These are phyloP conservation scores for Excalfactoria chinensis DNA, from an alignment of 2,113 vertebrate genomes.

Conservation along the genomic window DNA sequence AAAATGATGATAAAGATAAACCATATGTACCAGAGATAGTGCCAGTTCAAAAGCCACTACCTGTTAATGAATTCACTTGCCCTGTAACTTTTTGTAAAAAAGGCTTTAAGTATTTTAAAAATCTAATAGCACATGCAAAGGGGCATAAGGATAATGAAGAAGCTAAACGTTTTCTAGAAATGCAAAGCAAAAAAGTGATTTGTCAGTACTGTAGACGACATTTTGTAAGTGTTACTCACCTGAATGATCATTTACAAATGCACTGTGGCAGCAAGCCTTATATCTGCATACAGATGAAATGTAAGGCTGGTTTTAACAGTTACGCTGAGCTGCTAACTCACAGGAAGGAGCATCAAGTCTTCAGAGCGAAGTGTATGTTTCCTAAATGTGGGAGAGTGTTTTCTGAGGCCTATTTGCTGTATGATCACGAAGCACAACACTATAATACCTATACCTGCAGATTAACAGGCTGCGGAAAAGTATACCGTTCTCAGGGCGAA, in stretches of 20 bases:
- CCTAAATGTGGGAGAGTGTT: conserved; percentile 94
- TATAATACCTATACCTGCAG: conserved; percentile 96
- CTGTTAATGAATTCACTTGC: conserved; percentile 88
- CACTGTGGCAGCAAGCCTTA: conserved; percentile 96
- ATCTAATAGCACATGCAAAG: conserved; percentile 92
- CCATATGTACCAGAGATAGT: conserved; percentile 78
- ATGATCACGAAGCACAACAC: conserved; percentile 97
- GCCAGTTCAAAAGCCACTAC: conserved; percentile 69
- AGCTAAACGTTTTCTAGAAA: conserved; percentile 93
- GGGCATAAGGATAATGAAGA: conserved; percentile 92
- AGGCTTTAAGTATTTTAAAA: conserved; percentile 95
- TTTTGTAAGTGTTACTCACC: conserved; percentile 92
- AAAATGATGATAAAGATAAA: conserved; percentile 81
- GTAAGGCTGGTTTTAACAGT: conserved; percentile 94
- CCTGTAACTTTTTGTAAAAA: conserved; percentile 92
- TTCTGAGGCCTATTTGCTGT: conserved; percentile 91
- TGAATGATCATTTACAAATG: conserved; percentile 96
- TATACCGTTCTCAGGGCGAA: conserved; percentile 90
- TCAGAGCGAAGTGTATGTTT: conserved; percentile 96
- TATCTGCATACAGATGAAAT: conserved; percentile 96
- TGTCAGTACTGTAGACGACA: conserved; percentile 97
- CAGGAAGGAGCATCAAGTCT: conserved; percentile 88
- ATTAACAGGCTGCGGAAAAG: conserved; percentile 86
- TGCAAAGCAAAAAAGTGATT: conserved; percentile 95
- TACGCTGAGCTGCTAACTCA: conserved; percentile 91